A percentile compares a stretch with the other conserved stretches of the same genome.
These are phyloP conservation scores for Pyrochroa serraticornis DNA, from an alignment of 2,888 invertebrate genomes.

Conservation along the genomic window DNA sequence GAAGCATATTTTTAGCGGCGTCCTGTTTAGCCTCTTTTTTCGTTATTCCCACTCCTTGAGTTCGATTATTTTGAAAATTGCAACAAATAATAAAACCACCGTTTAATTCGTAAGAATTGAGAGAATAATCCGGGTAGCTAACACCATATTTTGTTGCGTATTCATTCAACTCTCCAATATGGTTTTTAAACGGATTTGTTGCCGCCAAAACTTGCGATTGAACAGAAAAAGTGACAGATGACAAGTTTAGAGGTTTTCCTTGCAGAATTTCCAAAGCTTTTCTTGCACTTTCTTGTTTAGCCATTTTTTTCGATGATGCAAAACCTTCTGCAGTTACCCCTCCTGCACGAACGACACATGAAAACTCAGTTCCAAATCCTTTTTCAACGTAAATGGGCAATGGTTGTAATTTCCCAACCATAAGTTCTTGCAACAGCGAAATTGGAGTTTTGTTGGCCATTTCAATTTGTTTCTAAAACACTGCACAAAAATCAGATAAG, in stretches of 20 bases:
- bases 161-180: slow-evolving; percentile 34
- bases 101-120: slow-evolving; percentile 3
- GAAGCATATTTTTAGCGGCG: slow-evolving; percentile 32
- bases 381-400: slow-evolving; percentile 24
- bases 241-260: background rate
- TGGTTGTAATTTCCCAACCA: slow-evolving; percentile 10
- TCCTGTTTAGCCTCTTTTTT: slow-evolving; percentile 36
- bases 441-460: slow-evolving; percentile 31
- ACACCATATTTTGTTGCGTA: slow-evolving; percentile 20
- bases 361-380: slow-evolving; percentile 17
- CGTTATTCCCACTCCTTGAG: slow-evolving; percentile 28
- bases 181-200: slow-evolving; percentile 21
- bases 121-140: slow-evolving; percentile 25
- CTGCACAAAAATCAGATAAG: no score
- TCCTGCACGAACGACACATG: slow-evolving; percentile 22
- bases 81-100: slow-evolving; percentile 29
- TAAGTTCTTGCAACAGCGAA: slow-evolving; percentile 35
- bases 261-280: slow-evolving; percentile 20
- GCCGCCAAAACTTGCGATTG: background rate
- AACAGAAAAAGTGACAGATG: background rate
- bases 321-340: slow-evolving; percentile 19
- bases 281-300: slow-evolving; percentile 35
- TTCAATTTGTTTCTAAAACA: background rate
- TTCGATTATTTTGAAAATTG: slow-evolving; percentile 18
- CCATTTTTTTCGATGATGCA: slow-evolving; percentile 34